A percentile compares a stretch with the other conserved stretches of the same genome.
Evolutionary conservation across 2,797 vertebrate species (phyloP).

Genomic region (Argya squamiceps): DNA sequence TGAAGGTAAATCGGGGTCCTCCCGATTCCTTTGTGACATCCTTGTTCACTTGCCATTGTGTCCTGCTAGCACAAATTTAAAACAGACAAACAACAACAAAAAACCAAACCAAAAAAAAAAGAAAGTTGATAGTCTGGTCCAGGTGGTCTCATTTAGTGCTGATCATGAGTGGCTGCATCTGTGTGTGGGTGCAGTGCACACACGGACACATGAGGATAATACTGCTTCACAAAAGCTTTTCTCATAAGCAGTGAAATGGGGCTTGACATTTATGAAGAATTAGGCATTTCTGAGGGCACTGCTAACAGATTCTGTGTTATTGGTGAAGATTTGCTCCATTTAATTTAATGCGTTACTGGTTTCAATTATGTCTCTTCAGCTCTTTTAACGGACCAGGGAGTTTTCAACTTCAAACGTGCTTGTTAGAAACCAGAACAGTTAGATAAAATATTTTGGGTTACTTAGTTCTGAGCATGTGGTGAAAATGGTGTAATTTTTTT

Average conservation of each 20-base stretch:
- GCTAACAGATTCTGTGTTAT: neutral
- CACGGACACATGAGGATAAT: accelerated
- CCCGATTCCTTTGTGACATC: neutral
- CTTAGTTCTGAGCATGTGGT: neutral
- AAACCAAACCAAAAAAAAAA: neutral
- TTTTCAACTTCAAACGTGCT: neutral
- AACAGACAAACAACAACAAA: neutral
- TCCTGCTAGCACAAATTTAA: neutral
- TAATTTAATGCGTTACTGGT: neutral
- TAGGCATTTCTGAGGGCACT: neutral
- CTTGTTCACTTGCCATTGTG: neutral
- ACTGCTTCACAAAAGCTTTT: neutral
- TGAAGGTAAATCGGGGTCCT: accelerated
- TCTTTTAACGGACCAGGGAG: neutral
- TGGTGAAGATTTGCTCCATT: neutral
- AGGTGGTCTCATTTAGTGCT: neutral
- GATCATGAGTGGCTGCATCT: neutral
- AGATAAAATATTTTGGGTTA: neutral
- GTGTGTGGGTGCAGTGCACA: neutral
- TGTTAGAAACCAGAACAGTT: neutral
- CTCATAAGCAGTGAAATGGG: neutral
- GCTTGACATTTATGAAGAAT: neutral
- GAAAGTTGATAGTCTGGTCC: neutral
- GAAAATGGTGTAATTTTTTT: neutral
- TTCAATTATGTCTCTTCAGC: neutral